These are phyloP conservation scores for Microctenopoma steveboyesi DNA, from an alignment of 2,797 vertebrate genomes.

Conservation along the genomic window DNA sequence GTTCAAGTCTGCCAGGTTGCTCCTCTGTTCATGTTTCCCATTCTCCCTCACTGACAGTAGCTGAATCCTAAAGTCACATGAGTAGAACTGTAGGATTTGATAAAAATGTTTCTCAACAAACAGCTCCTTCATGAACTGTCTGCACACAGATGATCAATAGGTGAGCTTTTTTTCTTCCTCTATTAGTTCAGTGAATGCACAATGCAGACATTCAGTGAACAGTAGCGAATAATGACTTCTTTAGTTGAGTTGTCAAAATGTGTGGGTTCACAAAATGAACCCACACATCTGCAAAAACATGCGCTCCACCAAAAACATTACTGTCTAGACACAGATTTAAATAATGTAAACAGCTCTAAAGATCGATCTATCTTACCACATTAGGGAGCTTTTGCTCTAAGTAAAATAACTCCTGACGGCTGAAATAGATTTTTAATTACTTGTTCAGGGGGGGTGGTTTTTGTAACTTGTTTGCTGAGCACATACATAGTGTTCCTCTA, in stretches of 20 bases:
- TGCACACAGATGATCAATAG: slow-evolving; percentile 16
- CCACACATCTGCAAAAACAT: no score
- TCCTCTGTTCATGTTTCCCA: not conserved
- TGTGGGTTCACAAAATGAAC: no score
- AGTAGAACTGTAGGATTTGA: not conserved
- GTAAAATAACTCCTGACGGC: slow-evolving; percentile 3
- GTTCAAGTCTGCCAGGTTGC: not conserved
- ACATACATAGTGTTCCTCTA: not conserved
- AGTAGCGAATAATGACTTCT: no score
- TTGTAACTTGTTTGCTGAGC: slow-evolving; percentile 5
- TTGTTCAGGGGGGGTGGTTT: not conserved
- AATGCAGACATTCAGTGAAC: no score
- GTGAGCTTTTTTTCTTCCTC: slow-evolving; percentile 2
- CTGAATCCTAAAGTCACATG: slow-evolving; percentile 17
- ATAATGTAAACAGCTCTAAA: not conserved
- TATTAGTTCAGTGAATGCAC: slow-evolving; percentile 3
- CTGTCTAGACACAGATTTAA: not conserved
- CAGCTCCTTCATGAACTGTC: not conserved
- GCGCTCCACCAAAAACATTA: no score
- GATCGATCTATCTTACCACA: not conserved
- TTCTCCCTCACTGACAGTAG: slow-evolving; percentile 1
- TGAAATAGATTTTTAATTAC: slow-evolving; percentile 3
- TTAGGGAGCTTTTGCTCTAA: not conserved
- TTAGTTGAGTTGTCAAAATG: no score
- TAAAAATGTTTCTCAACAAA: not conserved